Base-by-base conservation (phyloP, 2,797 vertebrate genomes). In the Agapornis canus region DNA sequence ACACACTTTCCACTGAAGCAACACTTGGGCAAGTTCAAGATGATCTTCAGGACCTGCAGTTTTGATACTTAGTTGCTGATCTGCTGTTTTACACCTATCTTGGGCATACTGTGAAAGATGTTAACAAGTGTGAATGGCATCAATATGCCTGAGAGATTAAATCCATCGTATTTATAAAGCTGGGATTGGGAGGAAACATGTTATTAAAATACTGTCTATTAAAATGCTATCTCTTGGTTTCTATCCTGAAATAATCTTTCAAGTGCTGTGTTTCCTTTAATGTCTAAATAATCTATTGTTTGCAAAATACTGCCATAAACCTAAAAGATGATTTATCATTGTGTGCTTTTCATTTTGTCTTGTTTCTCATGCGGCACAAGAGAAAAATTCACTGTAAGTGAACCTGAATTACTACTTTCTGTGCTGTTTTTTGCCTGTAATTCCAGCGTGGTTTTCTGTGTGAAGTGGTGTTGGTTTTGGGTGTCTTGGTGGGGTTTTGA, bases 371-470 rank as follows among this genome's bases (percentile, higher is more conserved):
- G 97, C 96, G 80, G 97, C 97, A 94, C 88, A 85, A 89, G 96
- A 98, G 98, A 98, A 96, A 97, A 94, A 35, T 84, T 92, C 88
- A 84, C 92, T 98, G 98, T 98, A 98, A 98, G 98, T 98, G 96
- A 94, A 94, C 85, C 81, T 95, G 90, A 90, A 89, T 97, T 96
- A 85, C 45, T 73, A 86, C 40, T 72, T 89, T 82, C 40, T 96
- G 52, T 95, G 82, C 86, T 95, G 27, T 1, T 76, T 88, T 88
- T 95, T 94, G 95, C 92, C 69, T 95, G 89, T 90, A 81, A 93
- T 87, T 71, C 83, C 6, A 14, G 76, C 57, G 87, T 92, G 76
- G 49, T 52, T 85, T 76, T 85, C 57, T 92, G 83, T 94, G 77
- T 95, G 90, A 86, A 60, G 29, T 90, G 90, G 83, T 94, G 23